phyloP scores from a whole-genome alignment of 1,140 invertebrate species.

The Magallana gigas region DNA sequence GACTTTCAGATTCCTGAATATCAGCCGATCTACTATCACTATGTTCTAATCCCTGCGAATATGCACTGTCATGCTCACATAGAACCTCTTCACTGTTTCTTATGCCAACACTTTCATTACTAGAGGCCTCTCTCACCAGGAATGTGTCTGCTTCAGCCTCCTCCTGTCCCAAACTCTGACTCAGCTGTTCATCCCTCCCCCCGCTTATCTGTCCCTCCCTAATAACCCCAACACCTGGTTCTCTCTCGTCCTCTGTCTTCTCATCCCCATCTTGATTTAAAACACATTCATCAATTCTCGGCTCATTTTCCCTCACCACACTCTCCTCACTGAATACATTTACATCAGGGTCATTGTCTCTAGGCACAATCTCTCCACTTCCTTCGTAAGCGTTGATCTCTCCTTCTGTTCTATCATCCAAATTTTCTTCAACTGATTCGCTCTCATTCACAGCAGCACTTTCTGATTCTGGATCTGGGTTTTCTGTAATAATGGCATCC shows the following conservation, averaged over 20 bases:
- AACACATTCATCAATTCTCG: not conserved
- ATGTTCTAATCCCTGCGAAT: constrained; percentile 4
- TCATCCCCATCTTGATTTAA: not conserved
- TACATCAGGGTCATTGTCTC: not conserved
- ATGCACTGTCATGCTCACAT: not conserved
- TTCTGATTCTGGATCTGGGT: constrained; percentile 66
- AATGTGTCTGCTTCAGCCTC: not conserved
- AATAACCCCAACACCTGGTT: constrained; percentile 11
- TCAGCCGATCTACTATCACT: constrained; percentile 27
- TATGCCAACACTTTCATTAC: not conserved
- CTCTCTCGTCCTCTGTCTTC: constrained; percentile 17
- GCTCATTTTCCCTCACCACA: not conserved
- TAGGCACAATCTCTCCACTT: not conserved
- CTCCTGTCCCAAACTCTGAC: not conserved
- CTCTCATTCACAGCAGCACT: constrained; percentile 30
- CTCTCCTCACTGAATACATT: not conserved
- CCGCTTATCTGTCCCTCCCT: constrained; percentile 2
- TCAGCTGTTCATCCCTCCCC: not conserved
- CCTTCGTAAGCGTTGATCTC: not conserved
- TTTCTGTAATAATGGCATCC: constrained; percentile 57
- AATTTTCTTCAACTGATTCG: constrained; percentile 38
- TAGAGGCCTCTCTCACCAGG: not conserved
- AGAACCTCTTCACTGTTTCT: not conserved
- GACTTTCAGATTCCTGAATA: constrained; percentile 45
- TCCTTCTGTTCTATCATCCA: constrained; percentile 41